Evolutionary conservation across 2,888 invertebrate genomes (phyloP).

Genomic region (Meliscaeva auricollis): DNA sequence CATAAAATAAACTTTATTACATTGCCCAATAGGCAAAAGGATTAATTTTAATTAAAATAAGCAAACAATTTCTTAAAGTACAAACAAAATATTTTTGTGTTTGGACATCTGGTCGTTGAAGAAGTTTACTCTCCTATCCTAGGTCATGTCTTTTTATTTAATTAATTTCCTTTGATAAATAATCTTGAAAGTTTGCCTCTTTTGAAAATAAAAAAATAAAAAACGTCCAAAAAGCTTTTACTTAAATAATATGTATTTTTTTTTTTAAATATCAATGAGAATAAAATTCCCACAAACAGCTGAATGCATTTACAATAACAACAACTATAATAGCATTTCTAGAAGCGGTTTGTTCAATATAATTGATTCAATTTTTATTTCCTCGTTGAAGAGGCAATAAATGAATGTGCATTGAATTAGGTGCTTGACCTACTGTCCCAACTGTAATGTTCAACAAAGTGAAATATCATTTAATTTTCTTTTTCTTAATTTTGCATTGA

Average conservation of each 20-base stretch:
- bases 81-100: too few relatives aligned
- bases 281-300: conserved; percentile 1
- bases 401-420: conserved; percentile 41
- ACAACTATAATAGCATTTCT: neutral
- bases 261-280: neutral
- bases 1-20: neutral
- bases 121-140: too few relatives aligned
- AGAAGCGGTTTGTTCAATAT: conserved; percentile 32
- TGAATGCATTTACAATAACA: neutral
- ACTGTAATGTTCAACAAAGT: conserved; percentile 21
- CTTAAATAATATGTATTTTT: neutral
- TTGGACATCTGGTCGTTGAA: too few relatives aligned
- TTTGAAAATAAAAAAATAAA: neutral
- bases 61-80: neutral
- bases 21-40: neutral
- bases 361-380: conserved; percentile 41
- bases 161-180: too few relatives aligned
- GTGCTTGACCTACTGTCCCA: conserved; percentile 29
- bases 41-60: neutral
- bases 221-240: neutral
- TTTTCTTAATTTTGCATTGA: conserved; percentile 10
- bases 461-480: conserved; percentile 21
- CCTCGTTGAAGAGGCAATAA: conserved; percentile 17
- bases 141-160: too few relatives aligned
- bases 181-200: too few relatives aligned